Base-by-base conservation (phyloP, 2,888 invertebrate species). In the Zele albiditarsus region DNA sequence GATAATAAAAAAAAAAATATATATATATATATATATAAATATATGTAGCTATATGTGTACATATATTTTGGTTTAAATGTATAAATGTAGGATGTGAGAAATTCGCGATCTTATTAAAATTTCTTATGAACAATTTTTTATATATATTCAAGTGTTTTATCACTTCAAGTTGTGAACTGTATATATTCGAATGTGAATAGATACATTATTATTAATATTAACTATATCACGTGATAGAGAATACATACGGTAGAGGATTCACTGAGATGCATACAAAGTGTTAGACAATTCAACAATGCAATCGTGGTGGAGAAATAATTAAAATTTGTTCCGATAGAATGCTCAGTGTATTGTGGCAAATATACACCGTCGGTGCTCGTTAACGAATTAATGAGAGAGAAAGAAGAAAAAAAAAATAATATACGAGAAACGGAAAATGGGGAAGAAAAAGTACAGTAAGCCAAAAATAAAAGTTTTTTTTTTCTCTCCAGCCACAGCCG, bases 401-500 rank as follows among this genome's bases (percentile, higher is more conserved):
- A 60, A 28, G 28, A 27, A 14, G n/a, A 27, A 58, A 10, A 58
- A 27, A 58, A 25, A 25, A 58, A 12, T 12, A 3, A 25, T 58
- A 25, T 5, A 58, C 10, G n/a, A n/a, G 12, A 27, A 60, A 28
- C 8, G 2, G 14, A 27, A 28, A 20, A 42, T 10, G 25, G 16
- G 27, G 53, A 62, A 31, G 42, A 42, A 58, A 60, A 25, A 57
- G n/a, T 38, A 42, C n/a, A 57, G 46, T 27, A 42, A 28, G 63
- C 67, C 31, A 46, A 33, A 28, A 62, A 60, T 27, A 27, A 60
- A 60, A 60, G 28, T 27, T 23, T 5, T 58, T 53, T n/a, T 58
- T 53, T 20, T 20, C n/a, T n/a, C 60, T 27, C 28, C 8, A 27
- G 4, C 28, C 28, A 60, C 60, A 60, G 60, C 60, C 28, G 60